These are phyloP conservation scores for Drosophila kohkoa DNA, from an alignment of 1,140 invertebrate species.

Conservation along the genomic window DNA sequence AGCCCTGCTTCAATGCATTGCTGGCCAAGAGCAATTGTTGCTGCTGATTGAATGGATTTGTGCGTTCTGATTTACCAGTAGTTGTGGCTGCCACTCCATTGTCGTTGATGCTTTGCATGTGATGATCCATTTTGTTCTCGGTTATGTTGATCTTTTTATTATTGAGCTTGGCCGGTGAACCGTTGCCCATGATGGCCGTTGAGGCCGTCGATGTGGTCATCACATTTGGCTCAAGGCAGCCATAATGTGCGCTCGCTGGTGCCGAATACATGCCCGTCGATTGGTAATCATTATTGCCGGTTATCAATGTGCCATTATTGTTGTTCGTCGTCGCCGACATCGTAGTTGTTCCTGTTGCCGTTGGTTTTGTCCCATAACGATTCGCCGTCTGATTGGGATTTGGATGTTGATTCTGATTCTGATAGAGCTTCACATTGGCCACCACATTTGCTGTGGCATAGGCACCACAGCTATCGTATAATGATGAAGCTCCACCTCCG, in stretches of 20 bases:
- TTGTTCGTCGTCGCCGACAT: conserved; percentile 39
- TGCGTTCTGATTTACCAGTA: conserved; percentile 50
- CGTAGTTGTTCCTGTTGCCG: conserved; percentile 1
- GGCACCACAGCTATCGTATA: conserved; percentile 84
- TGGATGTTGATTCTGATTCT: conserved; percentile 45
- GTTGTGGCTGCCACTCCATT: not conserved
- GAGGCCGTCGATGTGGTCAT: conserved; percentile 80
- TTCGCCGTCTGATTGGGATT: not conserved
- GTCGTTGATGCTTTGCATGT: conserved; percentile 65
- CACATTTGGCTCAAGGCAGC: conserved; percentile 65
- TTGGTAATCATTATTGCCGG: conserved; percentile 71
- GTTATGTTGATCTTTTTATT: conserved; percentile 82
- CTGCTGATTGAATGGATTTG: conserved; percentile 80
- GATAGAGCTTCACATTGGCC: conserved; percentile 83
- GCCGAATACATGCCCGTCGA: conserved; percentile 80
- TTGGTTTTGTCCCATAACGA: conserved; percentile 73
- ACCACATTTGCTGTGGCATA: conserved; percentile 85
- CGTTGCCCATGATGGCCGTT: conserved; percentile 64
- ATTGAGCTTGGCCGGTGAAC: conserved; percentile 65
- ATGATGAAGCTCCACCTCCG: conserved; percentile 48
- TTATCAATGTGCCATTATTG: conserved; percentile 54
- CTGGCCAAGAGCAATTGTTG: conserved; percentile 78
- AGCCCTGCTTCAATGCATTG: conserved; percentile 77
- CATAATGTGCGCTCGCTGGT: conserved; percentile 80
- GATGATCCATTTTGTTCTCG: conserved; percentile 83